A percentile compares a stretch with the other conserved stretches of the same genome.
phyloP scores from a whole-genome alignment of 35 echinoderm and acorn worm species.

The Ophioderma brevispina region DNA sequence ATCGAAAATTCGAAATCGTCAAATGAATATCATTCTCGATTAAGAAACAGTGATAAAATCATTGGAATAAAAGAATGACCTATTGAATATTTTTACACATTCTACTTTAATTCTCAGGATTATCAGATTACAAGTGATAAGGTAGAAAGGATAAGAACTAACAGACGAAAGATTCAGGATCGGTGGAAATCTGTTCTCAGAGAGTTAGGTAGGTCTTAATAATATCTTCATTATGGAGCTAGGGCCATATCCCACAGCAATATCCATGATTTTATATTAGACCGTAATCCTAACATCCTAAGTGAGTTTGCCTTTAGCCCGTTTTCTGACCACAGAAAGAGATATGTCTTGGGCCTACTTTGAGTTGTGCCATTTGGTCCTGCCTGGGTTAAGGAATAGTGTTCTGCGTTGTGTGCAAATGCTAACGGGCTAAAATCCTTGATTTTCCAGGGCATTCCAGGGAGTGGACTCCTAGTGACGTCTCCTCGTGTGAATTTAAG shows the following conservation, averaged over 20 bases:
- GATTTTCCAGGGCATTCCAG: too few species aligned
- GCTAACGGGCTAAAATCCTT: too few species aligned
- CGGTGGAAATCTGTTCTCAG: conserved; percentile 22
- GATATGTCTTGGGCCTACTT: not conserved
- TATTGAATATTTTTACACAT: too few species aligned
- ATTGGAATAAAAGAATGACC: too few species aligned
- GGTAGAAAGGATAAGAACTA: not conserved
- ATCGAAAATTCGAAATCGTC: too few species aligned
- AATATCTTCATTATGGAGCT: not conserved
- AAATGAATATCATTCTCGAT: too few species aligned
- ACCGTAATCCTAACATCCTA: not conserved
- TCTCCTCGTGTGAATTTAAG: too few species aligned
- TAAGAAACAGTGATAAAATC: too few species aligned
- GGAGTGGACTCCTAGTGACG: too few species aligned
- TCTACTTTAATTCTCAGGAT: too few species aligned
- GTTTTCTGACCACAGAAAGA: not conserved
- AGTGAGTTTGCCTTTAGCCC: too few species aligned
- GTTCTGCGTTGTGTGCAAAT: too few species aligned
- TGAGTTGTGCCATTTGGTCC: not conserved
- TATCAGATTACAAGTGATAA: not conserved
- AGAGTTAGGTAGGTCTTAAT: not conserved
- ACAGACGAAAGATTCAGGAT: conserved; percentile 13
- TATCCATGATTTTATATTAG: not conserved
- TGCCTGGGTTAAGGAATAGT: not conserved
- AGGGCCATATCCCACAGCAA: not conserved